Evolutionary conservation across 2,113 vertebrate species (phyloP).

Genomic region (Aix galericulata): DNA sequence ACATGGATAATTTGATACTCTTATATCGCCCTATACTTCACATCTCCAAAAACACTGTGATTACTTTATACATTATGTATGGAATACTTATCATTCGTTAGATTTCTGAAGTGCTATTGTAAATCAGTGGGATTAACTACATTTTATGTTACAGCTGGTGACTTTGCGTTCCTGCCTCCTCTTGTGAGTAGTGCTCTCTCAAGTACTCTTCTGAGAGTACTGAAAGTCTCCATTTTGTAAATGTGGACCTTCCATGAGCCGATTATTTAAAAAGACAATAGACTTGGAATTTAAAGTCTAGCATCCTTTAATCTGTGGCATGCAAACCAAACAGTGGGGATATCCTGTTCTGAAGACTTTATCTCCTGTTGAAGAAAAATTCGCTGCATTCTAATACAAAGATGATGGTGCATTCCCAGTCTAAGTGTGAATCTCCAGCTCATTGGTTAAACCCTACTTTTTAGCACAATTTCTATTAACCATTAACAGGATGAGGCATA

Average conservation of each 20-base stretch:
- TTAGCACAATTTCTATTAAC: neutral
- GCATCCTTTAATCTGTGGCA: neutral
- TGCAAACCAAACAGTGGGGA: constrained; percentile 35
- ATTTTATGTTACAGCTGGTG: constrained; percentile 59
- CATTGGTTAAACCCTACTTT: neutral
- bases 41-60: constrained; percentile 31
- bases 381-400: neutral
- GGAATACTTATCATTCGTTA: constrained; percentile 49
- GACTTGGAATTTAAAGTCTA: constrained; percentile 17
- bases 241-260: neutral
- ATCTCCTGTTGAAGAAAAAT: neutral
- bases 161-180: constrained; percentile 36
- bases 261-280: constrained; percentile 2
- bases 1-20: constrained; percentile 28
- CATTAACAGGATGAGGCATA: neutral
- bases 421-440: neutral
- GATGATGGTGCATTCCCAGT: neutral
- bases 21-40: constrained; percentile 7
- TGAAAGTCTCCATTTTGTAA: constrained; percentile 10
- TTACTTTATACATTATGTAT: constrained; percentile 48
- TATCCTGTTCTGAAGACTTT: neutral
- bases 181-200: constrained; percentile 30
- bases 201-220: constrained; percentile 35
- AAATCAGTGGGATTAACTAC: constrained; percentile 64
- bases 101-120: constrained; percentile 49